A percentile compares a stretch with the other conserved stretches of the same genome.
Evolutionary conservation across 1,140 invertebrate species (phyloP).

Genomic region (Ips nitidus): DNA sequence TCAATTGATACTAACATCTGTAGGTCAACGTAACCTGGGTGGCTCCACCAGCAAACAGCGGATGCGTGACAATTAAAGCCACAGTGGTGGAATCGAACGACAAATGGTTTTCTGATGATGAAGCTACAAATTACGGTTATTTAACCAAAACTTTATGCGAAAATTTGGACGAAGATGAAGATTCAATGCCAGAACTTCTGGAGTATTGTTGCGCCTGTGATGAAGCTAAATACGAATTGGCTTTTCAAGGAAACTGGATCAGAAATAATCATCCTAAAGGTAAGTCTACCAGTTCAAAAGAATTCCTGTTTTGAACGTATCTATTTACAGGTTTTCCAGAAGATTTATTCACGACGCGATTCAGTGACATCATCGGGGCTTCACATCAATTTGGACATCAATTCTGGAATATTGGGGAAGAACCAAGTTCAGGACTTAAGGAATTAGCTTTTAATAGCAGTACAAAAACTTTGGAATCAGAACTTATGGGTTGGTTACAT

Average conservation of each 20-base stretch:
- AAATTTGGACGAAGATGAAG: slow-evolving; percentile 65
- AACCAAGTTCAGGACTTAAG: slow-evolving; percentile 85
- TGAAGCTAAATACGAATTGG: slow-evolving; percentile 91
- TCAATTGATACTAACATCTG: background rate
- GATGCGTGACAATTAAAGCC: slow-evolving; percentile 75
- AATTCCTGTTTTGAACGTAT: background rate
- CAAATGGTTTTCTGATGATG: slow-evolving; percentile 87
- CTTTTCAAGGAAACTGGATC: slow-evolving; percentile 97
- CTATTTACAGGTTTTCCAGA: slow-evolving; percentile 59
- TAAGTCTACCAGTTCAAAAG: background rate
- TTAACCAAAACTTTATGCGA: slow-evolving; percentile 82
- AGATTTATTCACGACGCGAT: slow-evolving; percentile 82
- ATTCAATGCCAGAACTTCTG: slow-evolving; percentile 71
- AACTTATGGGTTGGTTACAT: slow-evolving; percentile 76
- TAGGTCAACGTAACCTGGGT: slow-evolving; percentile 67
- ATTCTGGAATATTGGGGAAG: slow-evolving; percentile 89
- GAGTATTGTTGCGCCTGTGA: slow-evolving; percentile 86
- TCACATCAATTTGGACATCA: slow-evolving; percentile 86
- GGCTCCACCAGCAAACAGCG: slow-evolving; percentile 71
- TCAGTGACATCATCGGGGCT: slow-evolving; percentile 96
- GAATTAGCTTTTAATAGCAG: slow-evolving; percentile 91
- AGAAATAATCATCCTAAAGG: slow-evolving; percentile 96
- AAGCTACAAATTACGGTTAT: slow-evolving; percentile 63
- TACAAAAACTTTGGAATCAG: slow-evolving; percentile 85
- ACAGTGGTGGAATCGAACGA: slow-evolving; percentile 81